These are phyloP conservation scores for Thermophis baileyi DNA, from an alignment of 2,113 vertebrate genomes.

Conservation along the genomic window DNA sequence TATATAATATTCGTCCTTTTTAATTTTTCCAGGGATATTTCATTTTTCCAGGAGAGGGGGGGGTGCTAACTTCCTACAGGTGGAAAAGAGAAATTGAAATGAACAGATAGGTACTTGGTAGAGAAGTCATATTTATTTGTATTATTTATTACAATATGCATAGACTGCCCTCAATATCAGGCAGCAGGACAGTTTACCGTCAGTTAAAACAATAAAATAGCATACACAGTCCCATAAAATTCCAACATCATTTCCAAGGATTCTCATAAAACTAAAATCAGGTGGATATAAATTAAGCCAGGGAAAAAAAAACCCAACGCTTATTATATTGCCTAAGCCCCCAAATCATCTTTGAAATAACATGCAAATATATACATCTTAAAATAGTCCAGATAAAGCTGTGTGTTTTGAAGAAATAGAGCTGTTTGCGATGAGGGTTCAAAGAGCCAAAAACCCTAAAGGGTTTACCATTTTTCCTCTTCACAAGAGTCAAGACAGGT, in stretches of 20 bases:
- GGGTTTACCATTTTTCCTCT: constrained; percentile 7
- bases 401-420: background rate
- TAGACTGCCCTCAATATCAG: background rate
- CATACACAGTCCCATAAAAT: background rate
- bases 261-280: background rate
- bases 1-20: no score
- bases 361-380: background rate
- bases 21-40: no score
- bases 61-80: no score
- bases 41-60: no score
- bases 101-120: background rate
- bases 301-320: background rate
- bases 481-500: background rate
- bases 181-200: background rate
- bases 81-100: background rate
- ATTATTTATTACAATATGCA: background rate
- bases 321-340: background rate
- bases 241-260: background rate
- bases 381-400: background rate
- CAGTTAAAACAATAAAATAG: background rate
- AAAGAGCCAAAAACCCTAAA: background rate
- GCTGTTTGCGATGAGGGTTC: background rate
- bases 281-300: background rate
- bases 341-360: background rate
- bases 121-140: background rate